Evolutionary conservation across 2,113 vertebrate genomes (phyloP).

Genomic region (Junco hyemalis): DNA sequence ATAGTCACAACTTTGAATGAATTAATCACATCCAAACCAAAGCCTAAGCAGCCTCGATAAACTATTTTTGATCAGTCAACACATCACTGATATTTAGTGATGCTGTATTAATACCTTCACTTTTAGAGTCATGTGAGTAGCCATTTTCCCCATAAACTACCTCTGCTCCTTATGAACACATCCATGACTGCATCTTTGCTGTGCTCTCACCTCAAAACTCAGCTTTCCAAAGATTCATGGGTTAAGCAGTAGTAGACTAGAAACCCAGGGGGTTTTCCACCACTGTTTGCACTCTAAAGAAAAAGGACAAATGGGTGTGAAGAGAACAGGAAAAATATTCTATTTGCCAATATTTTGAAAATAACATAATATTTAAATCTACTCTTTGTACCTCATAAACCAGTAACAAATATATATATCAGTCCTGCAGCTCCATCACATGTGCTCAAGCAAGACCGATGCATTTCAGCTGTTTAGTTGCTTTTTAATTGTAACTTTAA

Average conservation of each 20-base stretch:
- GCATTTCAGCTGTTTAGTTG: background rate
- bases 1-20: background rate
- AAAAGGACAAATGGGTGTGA: background rate
- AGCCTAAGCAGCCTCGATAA: background rate
- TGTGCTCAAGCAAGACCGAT: background rate
- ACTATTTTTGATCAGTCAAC: background rate
- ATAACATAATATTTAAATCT: background rate
- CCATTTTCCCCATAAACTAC: background rate
- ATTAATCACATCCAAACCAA: background rate
- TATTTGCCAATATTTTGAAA: background rate
- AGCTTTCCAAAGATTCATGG: background rate
- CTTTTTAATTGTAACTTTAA: background rate
- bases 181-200: background rate
- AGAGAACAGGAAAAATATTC: background rate
- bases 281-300: background rate
- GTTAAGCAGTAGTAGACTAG: background rate
- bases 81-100: background rate
- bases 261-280: accelerated
- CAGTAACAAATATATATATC: background rate
- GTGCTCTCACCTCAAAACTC: background rate
- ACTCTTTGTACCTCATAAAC: background rate
- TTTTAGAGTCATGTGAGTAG: background rate
- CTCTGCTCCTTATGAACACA: background rate
- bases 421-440: background rate
- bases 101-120: background rate